These are phyloP conservation scores for Stenurella melanura DNA, from an alignment of 2,888 invertebrate genomes.

Conservation along the genomic window DNA sequence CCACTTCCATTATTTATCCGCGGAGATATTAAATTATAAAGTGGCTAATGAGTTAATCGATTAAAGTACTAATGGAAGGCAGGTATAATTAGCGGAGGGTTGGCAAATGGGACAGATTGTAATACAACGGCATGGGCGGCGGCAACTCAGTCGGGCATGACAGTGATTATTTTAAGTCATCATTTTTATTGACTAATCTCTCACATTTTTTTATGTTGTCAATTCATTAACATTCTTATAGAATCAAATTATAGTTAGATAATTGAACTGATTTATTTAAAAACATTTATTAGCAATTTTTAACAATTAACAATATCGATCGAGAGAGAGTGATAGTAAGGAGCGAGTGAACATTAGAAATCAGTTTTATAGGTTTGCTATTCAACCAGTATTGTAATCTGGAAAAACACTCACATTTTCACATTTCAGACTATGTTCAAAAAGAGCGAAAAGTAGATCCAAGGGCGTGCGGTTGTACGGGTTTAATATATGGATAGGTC, in stretches of 20 bases:
- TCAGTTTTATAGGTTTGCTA: too few species aligned
- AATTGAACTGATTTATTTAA: background rate
- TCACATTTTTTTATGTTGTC: background rate
- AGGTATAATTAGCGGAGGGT: constrained; percentile 28
- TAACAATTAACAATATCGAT: too few species aligned
- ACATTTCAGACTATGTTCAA: too few species aligned
- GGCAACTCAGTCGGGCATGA: background rate
- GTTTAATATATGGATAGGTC: too few species aligned
- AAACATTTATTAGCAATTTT: too few species aligned
- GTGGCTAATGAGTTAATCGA: constrained; percentile 26
- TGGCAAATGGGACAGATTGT: constrained; percentile 27
- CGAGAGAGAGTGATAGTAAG: too few species aligned
- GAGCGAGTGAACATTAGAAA: too few species aligned
- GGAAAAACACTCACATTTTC: too few species aligned
- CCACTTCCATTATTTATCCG: constrained; percentile 1
- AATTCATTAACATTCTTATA: background rate
- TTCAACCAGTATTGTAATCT: too few species aligned
- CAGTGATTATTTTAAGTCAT: background rate
- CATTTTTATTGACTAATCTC: background rate
- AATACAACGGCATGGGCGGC: background rate
- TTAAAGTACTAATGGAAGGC: constrained; percentile 32
- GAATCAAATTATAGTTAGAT: background rate
- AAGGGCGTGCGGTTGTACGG: too few species aligned
- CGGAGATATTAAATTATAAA: constrained; percentile 23
- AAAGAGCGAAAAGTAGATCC: too few species aligned